Conservation (phyloP, 1,140 invertebrate genomes). For the Daktulosphaira vitifoliae region DNA sequence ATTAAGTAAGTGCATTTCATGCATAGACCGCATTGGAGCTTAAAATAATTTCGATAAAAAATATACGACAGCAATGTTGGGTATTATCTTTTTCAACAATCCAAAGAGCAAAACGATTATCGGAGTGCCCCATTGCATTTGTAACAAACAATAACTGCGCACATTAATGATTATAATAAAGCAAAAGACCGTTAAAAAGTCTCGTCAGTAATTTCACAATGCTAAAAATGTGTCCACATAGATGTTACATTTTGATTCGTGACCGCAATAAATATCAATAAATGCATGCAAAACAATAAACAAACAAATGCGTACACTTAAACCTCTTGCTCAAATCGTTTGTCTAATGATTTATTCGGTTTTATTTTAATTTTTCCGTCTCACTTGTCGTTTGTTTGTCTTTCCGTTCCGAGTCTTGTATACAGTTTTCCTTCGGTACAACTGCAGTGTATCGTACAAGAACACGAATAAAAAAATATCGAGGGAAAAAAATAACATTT, state of each 20-base stretch:
- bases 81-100: no score
- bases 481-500: no score
- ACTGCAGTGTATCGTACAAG: no score
- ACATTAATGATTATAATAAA: conserved; percentile 11
- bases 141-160: not conserved
- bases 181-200: not conserved
- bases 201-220: no score
- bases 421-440: no score
- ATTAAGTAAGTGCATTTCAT: no score
- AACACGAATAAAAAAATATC: no score
- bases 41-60: no score
- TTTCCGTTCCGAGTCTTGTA: not conserved
- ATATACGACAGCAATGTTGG: no score
- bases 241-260: conserved; percentile 30
- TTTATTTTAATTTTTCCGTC: conserved; percentile 27
- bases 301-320: not conserved
- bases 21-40: no score
- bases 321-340: not conserved
- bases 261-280: conserved; percentile 14
- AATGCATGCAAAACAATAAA: conserved; percentile 20
- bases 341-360: conserved; percentile 24
- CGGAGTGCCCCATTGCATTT: no score
- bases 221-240: conserved; percentile 16
- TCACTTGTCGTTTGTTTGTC: no score
- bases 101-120: not conserved